A percentile compares a stretch with the other conserved stretches of the same genome.
Conservation (phyloP, 2,113 vertebrate genomes). For the Tapirus terrestris region DNA sequence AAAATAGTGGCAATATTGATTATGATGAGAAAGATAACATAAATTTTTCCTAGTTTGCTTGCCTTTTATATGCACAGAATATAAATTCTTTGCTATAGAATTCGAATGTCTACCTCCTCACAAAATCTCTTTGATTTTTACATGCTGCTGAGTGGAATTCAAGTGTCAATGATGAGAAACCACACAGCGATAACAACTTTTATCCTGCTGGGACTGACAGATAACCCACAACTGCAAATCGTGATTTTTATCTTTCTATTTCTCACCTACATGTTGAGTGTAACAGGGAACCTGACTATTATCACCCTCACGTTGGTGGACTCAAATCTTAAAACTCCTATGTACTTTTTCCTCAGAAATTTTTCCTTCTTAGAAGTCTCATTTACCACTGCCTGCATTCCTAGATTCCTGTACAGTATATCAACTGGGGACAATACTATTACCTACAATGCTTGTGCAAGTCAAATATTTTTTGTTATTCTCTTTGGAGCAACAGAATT, state of each 20-base stretch:
- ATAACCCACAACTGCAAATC: conserved; percentile 43
- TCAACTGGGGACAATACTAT: conserved; percentile 57
- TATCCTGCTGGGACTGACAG: conserved; percentile 61
- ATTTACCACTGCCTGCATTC: conserved; percentile 57
- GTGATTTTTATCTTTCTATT: conserved; percentile 62
- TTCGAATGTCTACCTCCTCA: not conserved
- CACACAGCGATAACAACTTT: conserved; percentile 53
- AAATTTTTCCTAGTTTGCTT: not conserved
- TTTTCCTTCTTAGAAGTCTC: conserved; percentile 62
- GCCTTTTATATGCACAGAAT: not conserved
- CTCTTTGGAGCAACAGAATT: conserved; percentile 67
- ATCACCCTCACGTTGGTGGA: conserved; percentile 51
- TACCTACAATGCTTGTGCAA: conserved; percentile 64
- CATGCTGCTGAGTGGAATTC: not conserved
- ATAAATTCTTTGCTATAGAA: not conserved
- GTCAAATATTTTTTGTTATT: conserved; percentile 74
- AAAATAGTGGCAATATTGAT: not conserved
- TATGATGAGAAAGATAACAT: not conserved
- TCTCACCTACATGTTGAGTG: conserved; percentile 40
- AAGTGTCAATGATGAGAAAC: conserved; percentile 51
- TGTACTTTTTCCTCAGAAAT: conserved; percentile 68
- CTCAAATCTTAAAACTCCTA: conserved; percentile 36
- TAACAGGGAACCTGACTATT: conserved; percentile 60
- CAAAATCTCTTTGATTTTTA: not conserved
- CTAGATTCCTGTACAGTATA: conserved; percentile 62